phyloP scores from a whole-genome alignment of 2,888 invertebrate species.

The Aleiodes alternator region DNA sequence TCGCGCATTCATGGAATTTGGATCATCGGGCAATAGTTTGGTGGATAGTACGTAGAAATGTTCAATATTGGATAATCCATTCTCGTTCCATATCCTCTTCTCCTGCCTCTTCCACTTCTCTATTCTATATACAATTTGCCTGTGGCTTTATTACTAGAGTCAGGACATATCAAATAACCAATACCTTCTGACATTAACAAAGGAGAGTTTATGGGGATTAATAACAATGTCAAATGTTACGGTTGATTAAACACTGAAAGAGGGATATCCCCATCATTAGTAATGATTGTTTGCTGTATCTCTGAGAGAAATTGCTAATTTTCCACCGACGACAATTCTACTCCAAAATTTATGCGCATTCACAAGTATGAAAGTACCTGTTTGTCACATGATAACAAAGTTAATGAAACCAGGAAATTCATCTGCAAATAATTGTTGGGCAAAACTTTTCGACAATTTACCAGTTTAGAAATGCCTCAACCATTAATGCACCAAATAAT shows the following conservation, averaged over 20 bases:
- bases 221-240: constrained; percentile 15
- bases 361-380: too few relatives aligned
- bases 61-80: constrained; percentile 28
- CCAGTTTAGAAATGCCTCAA: too few relatives aligned
- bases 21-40: constrained; percentile 32
- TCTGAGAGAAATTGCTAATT: too few relatives aligned
- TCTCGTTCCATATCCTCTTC: too few relatives aligned
- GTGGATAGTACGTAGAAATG: constrained; percentile 17
- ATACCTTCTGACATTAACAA: constrained; percentile 29
- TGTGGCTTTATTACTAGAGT: constrained; percentile 30
- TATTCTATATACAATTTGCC: constrained; percentile 17
- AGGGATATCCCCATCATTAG: constrained; percentile 1
- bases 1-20: constrained; percentile 37
- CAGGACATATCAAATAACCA: constrained; percentile 31
- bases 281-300: background rate
- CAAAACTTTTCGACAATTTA: too few relatives aligned
- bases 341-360: background rate
- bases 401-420: too few relatives aligned
- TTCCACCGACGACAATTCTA: too few relatives aligned
- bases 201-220: constrained; percentile 18
- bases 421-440: too few relatives aligned
- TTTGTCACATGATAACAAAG: too few relatives aligned
- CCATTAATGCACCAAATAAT: too few relatives aligned
- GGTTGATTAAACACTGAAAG: constrained; percentile 20
- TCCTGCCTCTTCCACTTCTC: background rate